phyloP scores from a whole-genome alignment of 1,140 invertebrate genomes.

The Heliothis virescens region DNA sequence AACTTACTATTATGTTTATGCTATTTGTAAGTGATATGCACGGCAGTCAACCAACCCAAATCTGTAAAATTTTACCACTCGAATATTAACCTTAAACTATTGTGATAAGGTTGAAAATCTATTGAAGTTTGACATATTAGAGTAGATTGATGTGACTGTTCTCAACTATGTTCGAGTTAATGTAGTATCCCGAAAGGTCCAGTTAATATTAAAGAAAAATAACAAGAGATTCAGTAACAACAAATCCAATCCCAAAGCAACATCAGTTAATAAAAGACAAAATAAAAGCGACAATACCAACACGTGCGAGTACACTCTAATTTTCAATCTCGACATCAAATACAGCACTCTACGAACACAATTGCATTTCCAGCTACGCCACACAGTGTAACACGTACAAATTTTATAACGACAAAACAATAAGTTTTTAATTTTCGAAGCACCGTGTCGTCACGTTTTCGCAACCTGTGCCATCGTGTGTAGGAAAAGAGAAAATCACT shows the following conservation, averaged over 20 bases:
- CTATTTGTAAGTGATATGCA: too few relatives aligned
- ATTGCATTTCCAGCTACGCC: constrained; percentile 29
- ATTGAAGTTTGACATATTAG: too few relatives aligned
- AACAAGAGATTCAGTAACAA: not conserved
- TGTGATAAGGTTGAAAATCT: too few relatives aligned
- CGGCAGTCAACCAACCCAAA: too few relatives aligned
- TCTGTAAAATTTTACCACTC: too few relatives aligned
- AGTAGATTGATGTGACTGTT: too few relatives aligned
- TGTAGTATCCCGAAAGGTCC: too few relatives aligned
- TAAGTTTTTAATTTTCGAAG: constrained; percentile 46
- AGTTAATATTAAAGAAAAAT: not conserved
- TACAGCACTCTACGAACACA: not conserved
- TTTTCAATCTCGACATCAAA: constrained; percentile 12
- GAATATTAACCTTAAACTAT: too few relatives aligned
- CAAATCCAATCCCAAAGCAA: not conserved
- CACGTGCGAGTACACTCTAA: not conserved
- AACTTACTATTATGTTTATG: too few relatives aligned
- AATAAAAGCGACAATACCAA: not conserved
- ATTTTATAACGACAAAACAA: constrained; percentile 42
- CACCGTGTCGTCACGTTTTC: constrained; percentile 53
- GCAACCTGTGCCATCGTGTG: constrained; percentile 51
- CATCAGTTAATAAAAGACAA: not conserved
- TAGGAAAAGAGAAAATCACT: constrained; percentile 77
- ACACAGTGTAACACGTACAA: constrained; percentile 31
- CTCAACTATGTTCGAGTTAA: too few relatives aligned